Evolutionary conservation across 2,797 vertebrate genomes (phyloP).

Genomic region (Neosilurus hyrtlii): DNA sequence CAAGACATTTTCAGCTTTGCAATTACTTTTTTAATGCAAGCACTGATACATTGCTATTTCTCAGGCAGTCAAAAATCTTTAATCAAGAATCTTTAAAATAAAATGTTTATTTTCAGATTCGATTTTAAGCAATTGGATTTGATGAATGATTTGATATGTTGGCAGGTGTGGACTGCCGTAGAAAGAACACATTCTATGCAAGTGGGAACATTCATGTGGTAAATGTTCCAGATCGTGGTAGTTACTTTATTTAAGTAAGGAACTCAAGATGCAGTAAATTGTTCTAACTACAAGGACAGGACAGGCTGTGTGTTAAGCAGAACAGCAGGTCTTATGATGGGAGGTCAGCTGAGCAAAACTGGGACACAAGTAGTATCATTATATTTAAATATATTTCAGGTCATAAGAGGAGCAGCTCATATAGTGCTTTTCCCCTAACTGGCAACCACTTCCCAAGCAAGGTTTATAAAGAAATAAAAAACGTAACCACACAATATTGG

Average conservation of each 20-base stretch:
- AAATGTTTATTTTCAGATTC: background rate
- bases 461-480: background rate
- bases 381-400: slow-evolving; percentile 8
- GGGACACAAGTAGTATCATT: background rate
- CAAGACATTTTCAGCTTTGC: background rate
- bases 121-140: background rate
- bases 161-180: background rate
- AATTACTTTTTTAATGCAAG: background rate
- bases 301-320: background rate
- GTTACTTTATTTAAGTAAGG: background rate
- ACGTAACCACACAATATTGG: background rate
- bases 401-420: background rate
- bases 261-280: background rate
- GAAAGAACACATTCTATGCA: background rate
- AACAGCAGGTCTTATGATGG: background rate
- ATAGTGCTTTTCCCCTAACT: background rate
- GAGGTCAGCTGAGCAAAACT: slow-evolving; percentile 9
- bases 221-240: background rate
- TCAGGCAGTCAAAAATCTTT: background rate
- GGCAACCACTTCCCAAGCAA: background rate
- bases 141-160: background rate
- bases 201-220: no score
- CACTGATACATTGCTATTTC: background rate
- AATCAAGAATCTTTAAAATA: background rate
- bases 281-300: background rate